Evolutionary conservation across 2,797 vertebrate genomes (phyloP), one percentile per base, ranked within the genome.

Genomic region (Trematomus bernacchii): DNA sequence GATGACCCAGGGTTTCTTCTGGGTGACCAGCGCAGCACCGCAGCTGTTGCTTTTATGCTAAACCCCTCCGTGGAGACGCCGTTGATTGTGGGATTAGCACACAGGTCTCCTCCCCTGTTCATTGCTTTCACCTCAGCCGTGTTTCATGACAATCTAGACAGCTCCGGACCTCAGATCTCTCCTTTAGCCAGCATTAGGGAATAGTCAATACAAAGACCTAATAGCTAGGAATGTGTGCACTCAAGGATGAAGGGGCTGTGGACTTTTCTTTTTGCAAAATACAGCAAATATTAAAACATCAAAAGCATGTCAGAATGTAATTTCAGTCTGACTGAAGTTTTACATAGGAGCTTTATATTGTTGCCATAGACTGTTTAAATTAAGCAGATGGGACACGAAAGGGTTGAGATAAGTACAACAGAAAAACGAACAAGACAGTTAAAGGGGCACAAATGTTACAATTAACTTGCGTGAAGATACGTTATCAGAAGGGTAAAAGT

Each of bases 21-120:
- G 83, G 90, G 85, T 92, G 87, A 95, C 91, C 87, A 52, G 80
- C 55, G 43, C 86, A 92, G 83, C 77, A 42, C 79, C 86, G 90
- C 87, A 95, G 91, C 93, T 94, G 93, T 91, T 93, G 87, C 91
- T 89, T 89, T 92, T 81, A 90, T 91, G 89, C 91, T 83, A 88
- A 92, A 90, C 77, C 81, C 71, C 69, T 93, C 91, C 71, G 12
- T 77, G 53, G 86, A 90, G 88, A 91, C 77, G 6, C 63, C 0
- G 73, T 59, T 90, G 88, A 90, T 85, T 87, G 80, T 83, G 65
- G 87, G 88, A 92, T 91, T 92, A 91, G 83, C 70, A 55, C 72
- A 73, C 73, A 74, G 89, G 87, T 89, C 85, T 77, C 69, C 79
- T 91, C 85, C 83, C 74, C 74, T 82, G 80, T 84, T 89, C 79